A percentile compares a stretch with the other conserved stretches of the same genome.
phyloP scores from a whole-genome alignment of 2,888 invertebrate species.

The Parnassius orleans region DNA sequence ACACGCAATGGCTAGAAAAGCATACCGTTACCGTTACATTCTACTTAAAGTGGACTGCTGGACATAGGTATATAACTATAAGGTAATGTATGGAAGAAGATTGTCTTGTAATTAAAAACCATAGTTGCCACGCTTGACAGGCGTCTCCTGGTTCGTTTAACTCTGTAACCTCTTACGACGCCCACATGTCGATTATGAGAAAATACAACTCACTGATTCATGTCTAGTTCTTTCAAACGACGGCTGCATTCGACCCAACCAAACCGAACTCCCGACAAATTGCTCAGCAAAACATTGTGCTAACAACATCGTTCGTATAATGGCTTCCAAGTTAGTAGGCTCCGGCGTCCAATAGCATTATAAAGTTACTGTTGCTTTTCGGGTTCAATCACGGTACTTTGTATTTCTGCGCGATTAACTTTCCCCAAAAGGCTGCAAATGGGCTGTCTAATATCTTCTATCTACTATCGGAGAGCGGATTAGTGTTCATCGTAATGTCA shows the following conservation, averaged over 20 bases:
- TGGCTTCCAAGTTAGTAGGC: constrained; percentile 23
- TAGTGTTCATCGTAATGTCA: constrained; percentile 16
- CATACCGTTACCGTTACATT: too few relatives aligned
- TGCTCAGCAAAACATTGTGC: constrained; percentile 19
- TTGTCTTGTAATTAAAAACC: too few relatives aligned
- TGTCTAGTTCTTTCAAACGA: background rate
- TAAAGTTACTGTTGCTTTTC: constrained; percentile 6
- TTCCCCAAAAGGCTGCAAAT: constrained; percentile 33
- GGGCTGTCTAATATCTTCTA: constrained; percentile 23
- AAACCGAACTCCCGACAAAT: constrained; percentile 9
- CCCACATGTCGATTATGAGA: too few relatives aligned
- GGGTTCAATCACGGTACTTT: constrained; percentile 30
- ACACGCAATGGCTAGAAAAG: too few relatives aligned
- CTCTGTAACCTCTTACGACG: too few relatives aligned
- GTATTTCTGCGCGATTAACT: constrained; percentile 34
- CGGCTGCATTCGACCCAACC: background rate
- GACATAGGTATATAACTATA: too few relatives aligned
- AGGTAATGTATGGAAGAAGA: too few relatives aligned
- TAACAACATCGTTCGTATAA: constrained; percentile 20
- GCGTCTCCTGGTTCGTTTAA: too few relatives aligned
- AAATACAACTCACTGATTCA: too few relatives aligned
- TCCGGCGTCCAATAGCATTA: constrained; percentile 20
- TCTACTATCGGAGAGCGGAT: constrained; percentile 20
- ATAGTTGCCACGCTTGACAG: too few relatives aligned
- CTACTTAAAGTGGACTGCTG: too few relatives aligned